phyloP scores from a whole-genome alignment of 2,797 vertebrate species.

The Pipistrellus kuhlii region DNA sequence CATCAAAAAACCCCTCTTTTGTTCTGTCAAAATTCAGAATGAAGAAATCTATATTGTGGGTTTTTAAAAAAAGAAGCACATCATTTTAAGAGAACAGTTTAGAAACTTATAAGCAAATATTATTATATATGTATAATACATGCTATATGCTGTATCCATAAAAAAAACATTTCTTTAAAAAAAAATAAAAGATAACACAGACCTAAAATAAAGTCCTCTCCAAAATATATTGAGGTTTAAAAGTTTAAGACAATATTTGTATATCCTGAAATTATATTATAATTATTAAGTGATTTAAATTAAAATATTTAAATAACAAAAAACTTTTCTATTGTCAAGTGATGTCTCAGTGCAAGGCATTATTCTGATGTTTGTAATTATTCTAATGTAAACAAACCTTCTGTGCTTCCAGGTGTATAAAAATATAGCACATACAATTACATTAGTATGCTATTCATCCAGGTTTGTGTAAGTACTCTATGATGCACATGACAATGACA shows the following conservation, averaged over 20 bases:
- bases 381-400: background rate
- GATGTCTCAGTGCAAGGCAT: background rate
- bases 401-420: background rate
- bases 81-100: background rate
- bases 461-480: background rate
- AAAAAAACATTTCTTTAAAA: background rate
- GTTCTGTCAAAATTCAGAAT: background rate
- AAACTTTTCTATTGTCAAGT: background rate
- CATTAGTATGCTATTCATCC: background rate
- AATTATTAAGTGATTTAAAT: constrained; percentile 3
- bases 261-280: background rate
- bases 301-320: constrained; percentile 27
- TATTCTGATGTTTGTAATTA: background rate
- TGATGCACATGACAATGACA: background rate
- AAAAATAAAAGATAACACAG: background rate
- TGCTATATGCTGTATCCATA: background rate
- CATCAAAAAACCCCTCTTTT: background rate
- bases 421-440: background rate
- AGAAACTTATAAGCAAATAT: background rate
- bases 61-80: background rate
- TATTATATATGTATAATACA: background rate
- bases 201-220: background rate
- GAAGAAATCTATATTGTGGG: background rate
- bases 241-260: background rate
- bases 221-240: background rate